Evolutionary conservation across 2,113 vertebrate species (phyloP).

Genomic region (Neogale vison): DNA sequence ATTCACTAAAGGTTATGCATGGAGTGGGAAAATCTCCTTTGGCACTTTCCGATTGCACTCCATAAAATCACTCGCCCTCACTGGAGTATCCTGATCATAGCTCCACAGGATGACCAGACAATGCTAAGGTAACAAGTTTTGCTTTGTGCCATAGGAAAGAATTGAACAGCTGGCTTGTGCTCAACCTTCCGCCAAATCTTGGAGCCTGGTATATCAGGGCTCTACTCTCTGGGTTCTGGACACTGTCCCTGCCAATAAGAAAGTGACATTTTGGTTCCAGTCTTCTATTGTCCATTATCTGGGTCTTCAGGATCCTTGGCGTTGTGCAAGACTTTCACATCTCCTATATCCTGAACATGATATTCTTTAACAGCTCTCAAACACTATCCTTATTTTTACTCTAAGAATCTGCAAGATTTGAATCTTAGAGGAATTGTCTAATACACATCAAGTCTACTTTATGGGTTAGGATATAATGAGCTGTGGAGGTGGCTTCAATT

Average conservation of each 20-base stretch:
- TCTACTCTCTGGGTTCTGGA: neutral
- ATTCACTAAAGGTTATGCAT: neutral
- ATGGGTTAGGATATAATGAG: neutral
- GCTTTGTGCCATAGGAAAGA: neutral
- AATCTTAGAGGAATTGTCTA: neutral
- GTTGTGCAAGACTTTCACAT: neutral
- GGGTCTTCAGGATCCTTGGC: neutral
- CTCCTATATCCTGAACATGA: neutral
- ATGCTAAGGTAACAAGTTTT: neutral
- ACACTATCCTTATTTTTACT: neutral
- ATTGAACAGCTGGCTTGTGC: neutral
- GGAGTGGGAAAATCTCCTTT: neutral
- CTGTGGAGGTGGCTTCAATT: neutral
- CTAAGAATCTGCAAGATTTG: neutral
- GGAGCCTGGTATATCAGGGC: neutral
- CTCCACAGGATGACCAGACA: neutral
- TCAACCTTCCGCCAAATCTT: neutral
- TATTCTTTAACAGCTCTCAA: neutral
- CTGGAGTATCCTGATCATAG: neutral
- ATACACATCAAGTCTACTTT: neutral
- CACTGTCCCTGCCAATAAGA: neutral
- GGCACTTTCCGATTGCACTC: neutral
- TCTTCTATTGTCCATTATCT: conserved; percentile 2
- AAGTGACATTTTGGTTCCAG: neutral
- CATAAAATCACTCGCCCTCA: neutral